These are phyloP conservation scores for Caenorhabditis sp. DNA, from an alignment of 2,888 invertebrate genomes.

Conservation along the genomic window DNA sequence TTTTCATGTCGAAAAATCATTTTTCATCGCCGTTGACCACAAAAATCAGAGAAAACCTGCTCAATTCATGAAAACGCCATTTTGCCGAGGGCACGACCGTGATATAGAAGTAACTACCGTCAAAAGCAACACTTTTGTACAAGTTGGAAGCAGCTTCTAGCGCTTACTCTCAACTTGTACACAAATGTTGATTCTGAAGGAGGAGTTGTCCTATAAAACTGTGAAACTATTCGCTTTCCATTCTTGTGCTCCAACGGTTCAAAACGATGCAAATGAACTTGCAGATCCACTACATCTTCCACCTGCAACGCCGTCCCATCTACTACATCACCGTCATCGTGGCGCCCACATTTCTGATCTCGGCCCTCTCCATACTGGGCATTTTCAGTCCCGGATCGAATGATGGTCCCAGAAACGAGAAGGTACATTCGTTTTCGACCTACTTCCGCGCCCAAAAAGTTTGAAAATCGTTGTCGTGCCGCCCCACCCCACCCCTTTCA, in stretches of 20 bases:
- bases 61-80: too few species aligned
- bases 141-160: too few species aligned
- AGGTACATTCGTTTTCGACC: conserved; percentile 51
- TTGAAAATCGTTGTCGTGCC: neutral
- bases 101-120: too few species aligned
- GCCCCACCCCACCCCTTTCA: too few species aligned
- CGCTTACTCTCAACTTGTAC: too few species aligned
- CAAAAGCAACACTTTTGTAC: too few species aligned
- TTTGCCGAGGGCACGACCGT: too few species aligned
- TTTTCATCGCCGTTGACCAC: too few species aligned
- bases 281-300: conserved; percentile 75
- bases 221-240: too few species aligned
- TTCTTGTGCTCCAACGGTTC: neutral
- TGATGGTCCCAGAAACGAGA: conserved; percentile 75
- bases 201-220: too few species aligned
- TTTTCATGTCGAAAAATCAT: neutral
- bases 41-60: too few species aligned
- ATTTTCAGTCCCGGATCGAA: conserved; percentile 74
- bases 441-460: neutral
- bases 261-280: neutral
- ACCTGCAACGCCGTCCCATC: conserved; percentile 72
- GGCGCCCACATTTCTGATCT: conserved; percentile 75
- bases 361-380: conserved; percentile 73
- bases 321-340: conserved; percentile 77
- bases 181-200: too few species aligned